A percentile compares a stretch with the other conserved stretches of the same genome.
These are phyloP conservation scores for Plecturocebus donacophilus DNA, from an alignment of 2,113 vertebrate genomes.

Conservation along the genomic window DNA sequence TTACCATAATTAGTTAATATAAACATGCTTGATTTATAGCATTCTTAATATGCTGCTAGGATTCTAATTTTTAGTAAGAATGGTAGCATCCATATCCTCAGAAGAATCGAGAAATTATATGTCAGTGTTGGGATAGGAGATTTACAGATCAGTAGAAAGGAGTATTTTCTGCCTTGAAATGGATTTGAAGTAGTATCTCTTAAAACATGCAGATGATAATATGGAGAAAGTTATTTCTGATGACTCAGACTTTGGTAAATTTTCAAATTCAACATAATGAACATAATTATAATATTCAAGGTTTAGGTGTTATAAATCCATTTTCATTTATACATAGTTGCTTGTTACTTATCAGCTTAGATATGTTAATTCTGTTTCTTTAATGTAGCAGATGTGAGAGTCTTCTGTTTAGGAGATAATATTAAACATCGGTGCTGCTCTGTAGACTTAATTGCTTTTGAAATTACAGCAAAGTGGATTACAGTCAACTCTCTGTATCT, in stretches of 20 bases:
- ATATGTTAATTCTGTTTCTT: conserved; percentile 58
- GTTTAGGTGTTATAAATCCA: conserved; percentile 25
- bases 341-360: conserved; percentile 16
- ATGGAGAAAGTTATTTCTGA: not conserved
- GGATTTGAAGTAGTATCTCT: not conserved
- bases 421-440: conserved; percentile 30
- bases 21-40: not conserved
- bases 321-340: not conserved
- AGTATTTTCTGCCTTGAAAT: not conserved
- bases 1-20: not conserved
- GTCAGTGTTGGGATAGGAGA: not conserved
- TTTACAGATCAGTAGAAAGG: not conserved
- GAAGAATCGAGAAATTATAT: not conserved
- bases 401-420: conserved; percentile 42
- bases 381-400: conserved; percentile 32
- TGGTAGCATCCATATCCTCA: not conserved
- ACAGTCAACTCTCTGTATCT: not conserved
- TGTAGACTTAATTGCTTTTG: conserved; percentile 3
- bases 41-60: not conserved
- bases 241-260: not conserved
- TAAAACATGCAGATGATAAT: not conserved
- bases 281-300: not conserved
- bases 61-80: not conserved
- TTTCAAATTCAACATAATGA: not conserved
- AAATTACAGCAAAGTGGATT: conserved; percentile 36